Evolutionary conservation across 2,113 vertebrate genomes (phyloP).

Genomic region (Anoura caudifer): DNA sequence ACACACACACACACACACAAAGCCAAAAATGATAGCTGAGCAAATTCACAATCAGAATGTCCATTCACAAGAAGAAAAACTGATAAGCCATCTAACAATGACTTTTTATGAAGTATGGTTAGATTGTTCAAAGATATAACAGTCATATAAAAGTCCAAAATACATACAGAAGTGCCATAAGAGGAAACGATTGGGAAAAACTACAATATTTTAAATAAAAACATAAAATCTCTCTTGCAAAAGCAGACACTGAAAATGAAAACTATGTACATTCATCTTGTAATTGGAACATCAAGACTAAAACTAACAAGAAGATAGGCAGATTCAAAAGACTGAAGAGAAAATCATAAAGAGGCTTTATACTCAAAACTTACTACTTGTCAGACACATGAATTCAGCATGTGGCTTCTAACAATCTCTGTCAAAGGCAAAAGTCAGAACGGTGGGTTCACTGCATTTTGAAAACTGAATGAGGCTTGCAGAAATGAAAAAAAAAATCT

Average conservation of each 20-base stretch:
- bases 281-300: not conserved
- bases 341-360: not conserved
- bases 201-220: not conserved
- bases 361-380: not conserved
- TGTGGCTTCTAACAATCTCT: not conserved
- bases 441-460: not conserved
- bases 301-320: not conserved
- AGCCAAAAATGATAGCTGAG: not conserved
- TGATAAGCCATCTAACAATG: not conserved
- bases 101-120: not conserved
- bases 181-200: not conserved
- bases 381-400: not conserved
- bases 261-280: not conserved
- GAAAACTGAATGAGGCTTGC: not conserved
- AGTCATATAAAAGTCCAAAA: not conserved
- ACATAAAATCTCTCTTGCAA: not conserved
- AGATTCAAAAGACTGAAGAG: not conserved
- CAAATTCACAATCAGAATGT: conserved; percentile 18
- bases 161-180: not conserved
- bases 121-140: not conserved
- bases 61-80: not conserved
- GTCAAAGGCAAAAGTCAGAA: not conserved
- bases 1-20: not conserved
- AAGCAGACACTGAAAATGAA: not conserved
- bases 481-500: not conserved